Conservation (phyloP, 1,140 invertebrate genomes). For the Hycleus cichorii region DNA sequence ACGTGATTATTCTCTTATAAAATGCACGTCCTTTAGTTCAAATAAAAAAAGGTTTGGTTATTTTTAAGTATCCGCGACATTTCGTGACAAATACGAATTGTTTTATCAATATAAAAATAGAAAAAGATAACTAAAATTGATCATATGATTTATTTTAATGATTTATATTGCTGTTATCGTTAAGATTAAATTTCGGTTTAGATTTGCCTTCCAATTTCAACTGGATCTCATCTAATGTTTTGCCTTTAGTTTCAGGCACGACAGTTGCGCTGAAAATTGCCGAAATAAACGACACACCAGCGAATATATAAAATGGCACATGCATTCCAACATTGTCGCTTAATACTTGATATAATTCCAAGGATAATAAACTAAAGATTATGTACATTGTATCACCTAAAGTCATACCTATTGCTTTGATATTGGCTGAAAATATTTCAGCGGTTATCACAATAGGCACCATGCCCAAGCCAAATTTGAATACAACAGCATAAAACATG, state of each 20-base stretch:
- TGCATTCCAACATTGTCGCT: slow-evolving; percentile 42
- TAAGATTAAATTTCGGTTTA: no score
- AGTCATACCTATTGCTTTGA: slow-evolving; percentile 44
- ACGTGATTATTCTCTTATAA: no score
- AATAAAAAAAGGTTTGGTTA: no score
- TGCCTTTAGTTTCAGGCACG: slow-evolving; percentile 74
- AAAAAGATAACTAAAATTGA: no score
- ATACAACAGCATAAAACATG: slow-evolving; percentile 28
- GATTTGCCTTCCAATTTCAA: slow-evolving; percentile 31
- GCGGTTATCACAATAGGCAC: slow-evolving; percentile 65
- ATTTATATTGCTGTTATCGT: no score
- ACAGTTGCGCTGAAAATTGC: slow-evolving; percentile 54
- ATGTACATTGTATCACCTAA: slow-evolving; percentile 33
- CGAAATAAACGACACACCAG: slow-evolving; percentile 50
- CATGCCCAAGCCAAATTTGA: slow-evolving; percentile 38
- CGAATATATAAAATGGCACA: slow-evolving; percentile 62
- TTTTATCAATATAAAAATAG: no score
- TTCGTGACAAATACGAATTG: no score
- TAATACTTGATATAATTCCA: slow-evolving; percentile 54
- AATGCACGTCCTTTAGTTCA: no score
- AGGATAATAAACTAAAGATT: slow-evolving; percentile 53
- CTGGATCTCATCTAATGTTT: slow-evolving; percentile 67
- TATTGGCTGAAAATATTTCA: slow-evolving; percentile 58
- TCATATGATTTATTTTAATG: no score
- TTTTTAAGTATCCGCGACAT: no score